A percentile compares a stretch with the other conserved stretches of the same genome.
Conservation (phyloP, 2,113 vertebrate genomes). For the Oenanthe melanoleuca region DNA sequence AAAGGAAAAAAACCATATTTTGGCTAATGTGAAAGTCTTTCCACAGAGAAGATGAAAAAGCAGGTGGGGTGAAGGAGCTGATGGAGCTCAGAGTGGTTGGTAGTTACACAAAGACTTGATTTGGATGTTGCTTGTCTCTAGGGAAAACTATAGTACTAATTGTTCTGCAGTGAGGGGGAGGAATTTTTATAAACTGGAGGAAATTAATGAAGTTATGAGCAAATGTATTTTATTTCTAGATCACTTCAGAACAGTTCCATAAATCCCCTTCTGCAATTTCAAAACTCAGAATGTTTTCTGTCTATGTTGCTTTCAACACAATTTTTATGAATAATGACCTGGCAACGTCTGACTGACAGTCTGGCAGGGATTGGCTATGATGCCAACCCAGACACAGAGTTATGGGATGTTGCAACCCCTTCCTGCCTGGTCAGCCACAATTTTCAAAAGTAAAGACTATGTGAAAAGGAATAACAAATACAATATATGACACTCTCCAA, state of each 20-base stretch:
- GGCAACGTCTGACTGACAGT: neutral
- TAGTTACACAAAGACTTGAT: neutral
- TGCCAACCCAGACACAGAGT: neutral
- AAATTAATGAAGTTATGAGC: neutral
- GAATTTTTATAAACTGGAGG: neutral
- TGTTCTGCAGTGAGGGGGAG: neutral
- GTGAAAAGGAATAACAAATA: neutral
- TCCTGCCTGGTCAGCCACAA: neutral
- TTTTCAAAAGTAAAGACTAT: neutral
- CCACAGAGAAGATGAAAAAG: neutral
- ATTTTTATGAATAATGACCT: neutral
- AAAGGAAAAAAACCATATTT: constrained; percentile 58
- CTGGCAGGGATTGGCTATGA: neutral
- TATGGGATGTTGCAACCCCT: neutral
- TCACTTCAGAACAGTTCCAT: neutral
- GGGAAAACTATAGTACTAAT: neutral
- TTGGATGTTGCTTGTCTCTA: constrained; percentile 3
- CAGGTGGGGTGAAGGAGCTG: constrained; percentile 35
- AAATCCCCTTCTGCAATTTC: neutral
- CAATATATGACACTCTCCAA: neutral
- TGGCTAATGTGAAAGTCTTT: constrained; percentile 40
- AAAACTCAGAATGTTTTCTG: neutral
- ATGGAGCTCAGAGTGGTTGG: neutral
- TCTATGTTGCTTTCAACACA: neutral
- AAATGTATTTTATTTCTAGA: constrained; percentile 2